phyloP scores from a whole-genome alignment of 2,113 vertebrate genomes.

The Coregonus clupeaformis region DNA sequence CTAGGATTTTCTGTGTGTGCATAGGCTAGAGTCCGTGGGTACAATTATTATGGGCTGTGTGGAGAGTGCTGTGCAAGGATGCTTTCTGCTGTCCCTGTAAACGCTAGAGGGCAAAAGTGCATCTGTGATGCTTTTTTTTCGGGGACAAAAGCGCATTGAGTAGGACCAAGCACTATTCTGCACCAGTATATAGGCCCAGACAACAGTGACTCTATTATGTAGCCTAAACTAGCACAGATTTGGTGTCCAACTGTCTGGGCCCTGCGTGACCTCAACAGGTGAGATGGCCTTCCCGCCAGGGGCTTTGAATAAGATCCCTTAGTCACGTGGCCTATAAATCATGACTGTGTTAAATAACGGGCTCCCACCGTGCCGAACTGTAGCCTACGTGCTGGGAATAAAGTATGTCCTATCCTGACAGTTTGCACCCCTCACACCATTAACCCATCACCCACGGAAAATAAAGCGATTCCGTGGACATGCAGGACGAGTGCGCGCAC shows the following conservation, averaged over 20 bases:
- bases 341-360: neutral
- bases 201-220: neutral
- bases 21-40: neutral
- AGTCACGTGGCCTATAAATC: slow-evolving; percentile 61
- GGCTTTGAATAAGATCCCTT: slow-evolving; percentile 35
- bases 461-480: neutral
- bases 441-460: neutral
- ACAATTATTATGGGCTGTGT: neutral
- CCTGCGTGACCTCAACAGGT: slow-evolving; percentile 31
- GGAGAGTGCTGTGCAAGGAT: neutral
- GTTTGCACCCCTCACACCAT: too few relatives aligned
- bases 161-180: neutral
- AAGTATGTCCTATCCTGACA: neutral
- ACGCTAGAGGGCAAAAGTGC: neutral
- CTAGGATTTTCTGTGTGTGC: neutral
- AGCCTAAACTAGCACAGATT: neutral
- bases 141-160: neutral
- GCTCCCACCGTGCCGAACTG: neutral
- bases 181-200: neutral
- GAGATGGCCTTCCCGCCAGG: slow-evolving; percentile 16
- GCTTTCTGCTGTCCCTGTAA: neutral
- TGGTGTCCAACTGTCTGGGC: neutral
- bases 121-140: neutral
- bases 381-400: too few relatives aligned
- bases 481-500: too few relatives aligned